Percentiles rank a stretch among this genome's conserved stretches.
Evolutionary conservation across 2,113 vertebrate species (phyloP).

Genomic region (Nyctereutes procyonoides): DNA sequence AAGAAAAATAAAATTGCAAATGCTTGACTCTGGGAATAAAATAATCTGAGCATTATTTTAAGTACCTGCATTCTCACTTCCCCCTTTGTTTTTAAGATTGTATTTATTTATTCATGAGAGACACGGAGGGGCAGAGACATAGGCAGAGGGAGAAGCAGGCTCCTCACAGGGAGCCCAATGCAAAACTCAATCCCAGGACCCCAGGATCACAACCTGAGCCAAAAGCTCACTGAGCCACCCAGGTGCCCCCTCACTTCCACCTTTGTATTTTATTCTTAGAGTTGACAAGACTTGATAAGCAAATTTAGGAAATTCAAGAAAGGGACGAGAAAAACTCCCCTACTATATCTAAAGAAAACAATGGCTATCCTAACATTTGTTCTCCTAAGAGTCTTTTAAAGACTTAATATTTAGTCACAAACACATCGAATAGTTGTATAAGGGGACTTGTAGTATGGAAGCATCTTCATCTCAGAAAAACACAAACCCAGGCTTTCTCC

Average conservation of each 20-base stretch:
- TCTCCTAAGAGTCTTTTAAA: not conserved
- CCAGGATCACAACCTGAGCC: too few relatives aligned
- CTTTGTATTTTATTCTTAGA: not conserved
- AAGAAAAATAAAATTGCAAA: not conserved
- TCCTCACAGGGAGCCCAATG: too few relatives aligned
- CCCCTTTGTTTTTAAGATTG: not conserved
- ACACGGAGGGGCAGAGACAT: too few relatives aligned
- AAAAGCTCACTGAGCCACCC: too few relatives aligned
- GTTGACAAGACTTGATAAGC: not conserved
- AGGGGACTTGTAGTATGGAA: not conserved
- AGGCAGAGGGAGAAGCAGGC: too few relatives aligned
- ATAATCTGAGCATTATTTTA: not conserved
- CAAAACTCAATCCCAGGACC: too few relatives aligned
- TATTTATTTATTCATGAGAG: too few relatives aligned
- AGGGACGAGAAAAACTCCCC: not conserved
- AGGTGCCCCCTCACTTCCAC: not conserved
- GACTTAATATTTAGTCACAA: not conserved
- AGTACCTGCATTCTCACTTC: not conserved
- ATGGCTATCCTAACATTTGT: not conserved
- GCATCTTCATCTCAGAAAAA: not conserved
- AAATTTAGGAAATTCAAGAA: constrained; percentile 35
- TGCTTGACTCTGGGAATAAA: not conserved
- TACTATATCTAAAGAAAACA: not conserved
- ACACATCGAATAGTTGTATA: not conserved
- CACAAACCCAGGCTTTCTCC: not conserved